Base-by-base conservation (phyloP, 2,888 invertebrate species). In the Cremastinae sp. region DNA sequence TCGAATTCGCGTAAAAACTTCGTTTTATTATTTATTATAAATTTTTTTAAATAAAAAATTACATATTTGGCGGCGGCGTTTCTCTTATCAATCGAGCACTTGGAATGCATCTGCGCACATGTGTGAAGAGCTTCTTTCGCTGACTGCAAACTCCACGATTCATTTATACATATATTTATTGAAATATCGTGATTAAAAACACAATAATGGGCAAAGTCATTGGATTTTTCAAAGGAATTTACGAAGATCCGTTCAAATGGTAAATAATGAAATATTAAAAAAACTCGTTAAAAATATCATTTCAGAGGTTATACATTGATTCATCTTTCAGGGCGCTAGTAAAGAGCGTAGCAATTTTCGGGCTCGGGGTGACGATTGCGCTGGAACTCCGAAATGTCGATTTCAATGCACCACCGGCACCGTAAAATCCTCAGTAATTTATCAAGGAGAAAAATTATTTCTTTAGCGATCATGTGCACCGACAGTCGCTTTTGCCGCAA, bases 211-310 rank as follows among this genome's bases (percentile, higher is more conserved):
- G 66, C 18, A 20, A 20, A 10, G 5, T 81, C 5, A 22, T 70
- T 7, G 78, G 69, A 62, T 91, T 93, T 79, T 80, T 95, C 14
- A 93, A 93, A 87, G 92, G 92, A 82, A 91, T 95, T 74, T 95
- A 95, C 85, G 90, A 93, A 84, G 94, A 95, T 87, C 94, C 95
- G 73, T 95, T 94, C 83, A 95, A 95, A 91, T 95, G 95, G 95
- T 95, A 90, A 92, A 91, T 90, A 74, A 80, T 79, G 62, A 22
- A 22, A 28, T 7, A 36, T 41, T 72, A 18, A 14, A 49, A 18
- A 9, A 2, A 20, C 65, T 74, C 59, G n/a, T 79, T 75, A 69
- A 78, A 76, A 70, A 65, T 56, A 77, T 49, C 10, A 49, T 47
- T 59, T 36, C 64, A 9, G 61, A 62, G 59, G 47, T 59, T 62